A percentile compares a stretch with the other conserved stretches of the same genome.
phyloP scores from a whole-genome alignment of 2,113 vertebrate genomes.

The Zingel zingel region DNA sequence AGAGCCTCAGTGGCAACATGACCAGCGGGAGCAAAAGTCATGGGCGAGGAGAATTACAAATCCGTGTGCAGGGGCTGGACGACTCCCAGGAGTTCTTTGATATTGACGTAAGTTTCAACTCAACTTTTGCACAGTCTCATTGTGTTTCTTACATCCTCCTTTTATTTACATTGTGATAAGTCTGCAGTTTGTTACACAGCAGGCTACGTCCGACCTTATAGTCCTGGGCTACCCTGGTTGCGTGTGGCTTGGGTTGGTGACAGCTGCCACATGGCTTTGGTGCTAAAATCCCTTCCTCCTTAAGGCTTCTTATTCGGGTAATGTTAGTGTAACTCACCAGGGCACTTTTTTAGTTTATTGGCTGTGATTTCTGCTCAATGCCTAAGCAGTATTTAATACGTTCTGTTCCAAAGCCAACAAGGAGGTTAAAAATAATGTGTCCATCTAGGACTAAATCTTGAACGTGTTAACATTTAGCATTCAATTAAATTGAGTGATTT shows the following conservation, averaged over 20 bases:
- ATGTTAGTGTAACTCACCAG: conserved; percentile 57
- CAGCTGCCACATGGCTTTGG: conserved; percentile 83
- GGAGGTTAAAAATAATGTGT: neutral
- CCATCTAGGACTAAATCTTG: neutral
- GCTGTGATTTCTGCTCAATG: conserved; percentile 40
- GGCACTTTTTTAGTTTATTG: conserved; percentile 40
- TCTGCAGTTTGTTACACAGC: conserved; percentile 48
- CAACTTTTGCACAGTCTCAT: neutral
- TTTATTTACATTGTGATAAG: conserved; percentile 20
- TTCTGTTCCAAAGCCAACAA: neutral
- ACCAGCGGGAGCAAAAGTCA: conserved; percentile 65
- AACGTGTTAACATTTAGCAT: neutral
- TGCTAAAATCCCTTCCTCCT: conserved; percentile 76
- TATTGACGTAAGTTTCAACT: conserved; percentile 87
- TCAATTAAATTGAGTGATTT: neutral
- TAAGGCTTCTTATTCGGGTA: conserved; percentile 74
- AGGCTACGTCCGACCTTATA: neutral
- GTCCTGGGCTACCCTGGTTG: conserved; percentile 27
- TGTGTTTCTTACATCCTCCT: neutral
- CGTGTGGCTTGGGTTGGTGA: conserved; percentile 63
- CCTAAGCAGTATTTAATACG: neutral
- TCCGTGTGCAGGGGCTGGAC: conserved; percentile 91
- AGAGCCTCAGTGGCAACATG: conserved; percentile 81
- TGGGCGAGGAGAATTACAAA: conserved; percentile 73
- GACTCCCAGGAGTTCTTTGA: conserved; percentile 88